Evolutionary conservation across 2,888 invertebrate genomes (phyloP), one percentile per base, ranked within the genome.

Genomic region (Steinernema scapterisci): DNA sequence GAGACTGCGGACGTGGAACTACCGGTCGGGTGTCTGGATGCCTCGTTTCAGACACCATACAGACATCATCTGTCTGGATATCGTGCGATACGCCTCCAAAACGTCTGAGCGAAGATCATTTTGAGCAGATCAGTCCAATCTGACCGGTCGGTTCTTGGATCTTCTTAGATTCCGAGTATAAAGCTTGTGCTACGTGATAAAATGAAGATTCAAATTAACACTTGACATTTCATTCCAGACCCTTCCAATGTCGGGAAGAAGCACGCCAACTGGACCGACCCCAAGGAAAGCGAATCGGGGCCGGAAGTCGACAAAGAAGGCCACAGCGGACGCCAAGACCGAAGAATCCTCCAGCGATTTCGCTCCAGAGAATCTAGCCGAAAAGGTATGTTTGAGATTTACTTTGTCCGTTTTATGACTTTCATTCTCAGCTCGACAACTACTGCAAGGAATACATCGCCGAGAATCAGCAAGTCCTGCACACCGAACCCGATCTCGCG

Each of bases 181-280:
- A 44, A 44, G 45, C 45, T 16, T 11, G 16, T 44, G 7, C 16
- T 11, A 11, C 45, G 45, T 44, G 7, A 11, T 7, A 7, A 44
- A 44, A 11, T 44, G 45, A 44, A 11, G 45, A 44, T 44, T 44
- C 45, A 7, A n/a, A n/a, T n/a, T n/a, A n/a, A n/a, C n/a, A n/a
- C n/a, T n/a, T n/a, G n/a, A n/a, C n/a, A n/a, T 38, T 13, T 7
- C 31, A 31, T 63, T 31, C 38, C 63, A 25, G 31, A 13, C 31
- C 3, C 31, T 27, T 16, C 11, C 21, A 25, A 63, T 63, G 63
- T 63, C 63, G 6, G 63, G 63, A 7, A 1, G 16, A 11, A 63
- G 31, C 63, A 63, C 63, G 7, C 63, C 63, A 5, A 63, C 63
- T 7, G 63, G 63, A 6, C 63, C 63, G 7, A 16, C 63, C 2